Evolutionary conservation across 2,888 invertebrate genomes (phyloP).

Genomic region (Drosophila cognata): DNA sequence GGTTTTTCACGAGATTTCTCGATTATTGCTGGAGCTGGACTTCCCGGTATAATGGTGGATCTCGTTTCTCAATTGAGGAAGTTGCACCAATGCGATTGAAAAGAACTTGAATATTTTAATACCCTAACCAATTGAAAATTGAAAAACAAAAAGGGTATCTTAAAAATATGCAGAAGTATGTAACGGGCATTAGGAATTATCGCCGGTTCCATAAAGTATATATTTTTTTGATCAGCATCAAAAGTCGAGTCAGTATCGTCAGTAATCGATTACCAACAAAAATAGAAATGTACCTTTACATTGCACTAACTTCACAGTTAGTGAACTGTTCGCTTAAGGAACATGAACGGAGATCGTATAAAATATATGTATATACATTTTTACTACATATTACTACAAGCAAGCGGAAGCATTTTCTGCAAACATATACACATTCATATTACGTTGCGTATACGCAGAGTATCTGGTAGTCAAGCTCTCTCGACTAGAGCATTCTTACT

Average conservation of each 20-base stretch:
- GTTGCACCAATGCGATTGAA: conserved; percentile 32
- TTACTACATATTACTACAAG: background rate
- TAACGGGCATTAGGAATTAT: background rate
- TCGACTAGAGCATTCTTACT: background rate
- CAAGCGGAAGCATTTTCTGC: background rate
- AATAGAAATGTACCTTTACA: background rate
- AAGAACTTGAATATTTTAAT: conserved; percentile 1
- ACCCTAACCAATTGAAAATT: background rate
- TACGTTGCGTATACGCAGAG: background rate
- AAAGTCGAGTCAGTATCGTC: background rate
- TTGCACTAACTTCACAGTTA: background rate
- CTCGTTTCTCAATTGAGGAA: conserved; percentile 41
- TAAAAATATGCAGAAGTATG: background rate
- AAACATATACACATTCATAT: background rate
- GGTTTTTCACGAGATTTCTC: conserved; percentile 51
- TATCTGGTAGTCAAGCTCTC: background rate
- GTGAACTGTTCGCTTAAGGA: background rate
- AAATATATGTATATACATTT: background rate
- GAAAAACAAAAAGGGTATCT: background rate
- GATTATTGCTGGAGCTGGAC: conserved; percentile 39
- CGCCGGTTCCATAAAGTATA: background rate
- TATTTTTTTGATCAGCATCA: background rate
- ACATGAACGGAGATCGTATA: background rate
- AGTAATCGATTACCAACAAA: background rate
- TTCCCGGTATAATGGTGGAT: conserved; percentile 21